A percentile compares a stretch with the other conserved stretches of the same genome.
phyloP scores from a whole-genome alignment of 2,888 invertebrate genomes.

The Apamea epomidion region DNA sequence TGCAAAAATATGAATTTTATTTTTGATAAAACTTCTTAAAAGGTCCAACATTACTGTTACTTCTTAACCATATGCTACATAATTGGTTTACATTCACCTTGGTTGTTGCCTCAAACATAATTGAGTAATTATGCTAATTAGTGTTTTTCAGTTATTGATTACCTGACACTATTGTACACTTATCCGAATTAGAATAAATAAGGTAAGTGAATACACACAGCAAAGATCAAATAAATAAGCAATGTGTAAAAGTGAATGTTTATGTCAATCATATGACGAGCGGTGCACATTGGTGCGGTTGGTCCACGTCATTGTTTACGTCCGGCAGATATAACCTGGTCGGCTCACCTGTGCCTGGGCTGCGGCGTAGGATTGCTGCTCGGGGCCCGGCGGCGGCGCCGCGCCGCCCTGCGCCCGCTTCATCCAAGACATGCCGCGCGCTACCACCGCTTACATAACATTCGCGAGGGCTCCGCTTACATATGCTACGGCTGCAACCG shows the following conservation, averaged over 20 bases:
- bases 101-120: slow-evolving; percentile 15
- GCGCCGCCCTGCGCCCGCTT: slow-evolving; percentile 82
- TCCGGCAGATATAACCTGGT: slow-evolving; percentile 79
- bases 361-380: slow-evolving; percentile 79
- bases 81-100: slow-evolving; percentile 27
- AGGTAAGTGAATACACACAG: slow-evolving; percentile 12
- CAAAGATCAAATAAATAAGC: slow-evolving; percentile 10
- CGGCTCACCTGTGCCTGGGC: slow-evolving; percentile 85
- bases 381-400: slow-evolving; percentile 74
- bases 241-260: slow-evolving; percentile 44
- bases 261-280: slow-evolving; percentile 73
- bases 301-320: slow-evolving; percentile 88
- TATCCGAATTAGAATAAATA: not conserved
- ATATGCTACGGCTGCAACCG: slow-evolving; percentile 82
- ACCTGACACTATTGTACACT: slow-evolving; percentile 11
- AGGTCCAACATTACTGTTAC: not conserved
- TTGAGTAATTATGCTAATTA: slow-evolving; percentile 44
- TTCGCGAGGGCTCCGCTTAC: slow-evolving; percentile 80
- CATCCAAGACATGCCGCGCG: slow-evolving; percentile 87
- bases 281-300: slow-evolving; percentile 57
- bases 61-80: slow-evolving; percentile 48
- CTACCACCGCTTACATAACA: slow-evolving; percentile 88
- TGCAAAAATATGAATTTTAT: slow-evolving; percentile 71
- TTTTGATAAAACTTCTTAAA: not conserved
- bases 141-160: slow-evolving; percentile 20